These are phyloP conservation scores for Etheostoma spectabile DNA, from an alignment of 2,113 vertebrate genomes.

Conservation along the genomic window DNA sequence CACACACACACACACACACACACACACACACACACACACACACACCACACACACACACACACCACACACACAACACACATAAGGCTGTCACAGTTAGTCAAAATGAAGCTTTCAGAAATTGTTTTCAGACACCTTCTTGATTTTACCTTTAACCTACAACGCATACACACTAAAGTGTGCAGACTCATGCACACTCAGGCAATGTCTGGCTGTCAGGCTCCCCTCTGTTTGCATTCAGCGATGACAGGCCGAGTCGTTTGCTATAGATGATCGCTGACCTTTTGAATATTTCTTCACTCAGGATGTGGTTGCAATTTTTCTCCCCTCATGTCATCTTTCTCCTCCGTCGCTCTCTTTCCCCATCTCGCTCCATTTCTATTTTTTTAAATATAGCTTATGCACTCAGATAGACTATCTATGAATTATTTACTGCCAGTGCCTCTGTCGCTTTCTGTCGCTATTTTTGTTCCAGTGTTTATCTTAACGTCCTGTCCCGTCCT, in stretches of 20 bases:
- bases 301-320: slow-evolving; percentile 34
- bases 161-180: slow-evolving; percentile 18
- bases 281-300: slow-evolving; percentile 45
- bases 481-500: slow-evolving; percentile 40
- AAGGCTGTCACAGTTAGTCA: slow-evolving; percentile 24
- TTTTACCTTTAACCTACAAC: slow-evolving; percentile 40
- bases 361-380: slow-evolving; percentile 36
- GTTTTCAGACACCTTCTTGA: slow-evolving; percentile 42
- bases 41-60: slow-evolving; percentile 10
- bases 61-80: slow-evolving; percentile 17
- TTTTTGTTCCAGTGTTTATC: slow-evolving; percentile 59
- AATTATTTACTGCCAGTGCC: slow-evolving; percentile 57
- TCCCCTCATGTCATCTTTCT: slow-evolving; percentile 16
- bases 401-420: slow-evolving; percentile 29
- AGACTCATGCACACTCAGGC: slow-evolving; percentile 20
- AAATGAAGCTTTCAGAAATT: slow-evolving; percentile 41
- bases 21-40: slow-evolving; percentile 15
- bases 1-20: slow-evolving; percentile 3
- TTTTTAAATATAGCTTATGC: slow-evolving; percentile 28
- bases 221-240: slow-evolving; percentile 35
- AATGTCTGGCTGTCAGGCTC: slow-evolving; percentile 38
- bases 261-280: slow-evolving; percentile 49
- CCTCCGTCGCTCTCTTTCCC: slow-evolving; percentile 12
- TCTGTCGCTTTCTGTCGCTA: slow-evolving; percentile 39
- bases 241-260: slow-evolving; percentile 35